Conservation (phyloP, 2,888 invertebrate genomes). For the Cheilosia pagana region DNA sequence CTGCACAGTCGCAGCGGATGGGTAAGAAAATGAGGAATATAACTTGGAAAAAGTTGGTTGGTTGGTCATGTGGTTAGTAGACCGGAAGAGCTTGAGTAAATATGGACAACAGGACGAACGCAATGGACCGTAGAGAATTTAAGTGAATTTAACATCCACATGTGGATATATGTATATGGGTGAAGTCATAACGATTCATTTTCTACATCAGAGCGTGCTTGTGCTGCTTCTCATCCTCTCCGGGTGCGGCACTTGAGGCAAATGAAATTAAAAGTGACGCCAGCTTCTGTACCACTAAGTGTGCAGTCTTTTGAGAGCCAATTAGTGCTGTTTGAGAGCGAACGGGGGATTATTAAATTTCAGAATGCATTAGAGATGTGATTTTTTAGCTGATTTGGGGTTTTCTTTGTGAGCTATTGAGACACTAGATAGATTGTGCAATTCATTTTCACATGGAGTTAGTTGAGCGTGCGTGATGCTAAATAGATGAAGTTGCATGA, state of each 20-base stretch:
- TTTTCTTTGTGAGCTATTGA: background rate
- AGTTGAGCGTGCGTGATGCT: too few relatives aligned
- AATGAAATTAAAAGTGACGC: slow-evolving; percentile 4
- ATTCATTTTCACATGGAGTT: too few relatives aligned
- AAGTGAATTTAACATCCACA: slow-evolving; percentile 62
- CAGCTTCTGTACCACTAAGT: slow-evolving; percentile 19
- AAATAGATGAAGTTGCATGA: too few relatives aligned
- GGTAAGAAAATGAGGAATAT: slow-evolving; percentile 33
- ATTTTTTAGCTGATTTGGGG: background rate
- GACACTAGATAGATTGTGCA: too few relatives aligned
- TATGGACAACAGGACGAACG: slow-evolving; percentile 55
- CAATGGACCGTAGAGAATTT: slow-evolving; percentile 61
- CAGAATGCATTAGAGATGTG: slow-evolving; percentile 22
- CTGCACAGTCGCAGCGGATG: background rate
- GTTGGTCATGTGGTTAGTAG: slow-evolving; percentile 67
- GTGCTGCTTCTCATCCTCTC: background rate
- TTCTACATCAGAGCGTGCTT: slow-evolving; percentile 23
- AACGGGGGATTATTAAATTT: slow-evolving; percentile 17
- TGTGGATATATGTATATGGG: slow-evolving; percentile 12
- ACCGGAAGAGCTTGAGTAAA: slow-evolving; percentile 50
- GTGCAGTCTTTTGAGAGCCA: slow-evolving; percentile 23
- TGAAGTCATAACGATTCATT: slow-evolving; percentile 40
- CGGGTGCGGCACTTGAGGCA: background rate
- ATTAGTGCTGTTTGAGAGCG: slow-evolving; percentile 23
- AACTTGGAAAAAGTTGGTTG: slow-evolving; percentile 60